Base-by-base conservation (phyloP, 2,888 invertebrate genomes). In the Cephonodes hylas region DNA sequence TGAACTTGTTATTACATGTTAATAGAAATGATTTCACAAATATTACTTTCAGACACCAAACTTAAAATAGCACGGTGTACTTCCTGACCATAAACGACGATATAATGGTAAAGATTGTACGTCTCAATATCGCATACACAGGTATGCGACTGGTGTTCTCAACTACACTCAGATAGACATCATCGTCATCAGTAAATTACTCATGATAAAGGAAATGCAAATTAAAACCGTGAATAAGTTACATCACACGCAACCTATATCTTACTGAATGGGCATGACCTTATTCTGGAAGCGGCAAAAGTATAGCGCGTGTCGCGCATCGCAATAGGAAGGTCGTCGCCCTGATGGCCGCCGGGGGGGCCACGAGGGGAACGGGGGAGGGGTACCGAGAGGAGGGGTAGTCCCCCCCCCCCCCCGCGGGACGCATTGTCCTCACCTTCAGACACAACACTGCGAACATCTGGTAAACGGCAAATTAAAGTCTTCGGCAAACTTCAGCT, bases 281-380 rank as follows among this genome's bases (percentile, higher is more conserved):
- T 83, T 83, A 89, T 88, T 88, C 84, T 73, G 79, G 65, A 67
- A 77, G 76, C 84, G 84, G 85, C 83, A 87, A 86, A 85, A 87
- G 81, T 80, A 81, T 75, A 71, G 83, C 76, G 84, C 85, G 86
- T 84, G 85, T 77, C 75, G 72, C 71, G 89, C 84, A 88, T 89
- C 78, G 82, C 80, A 89, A 88, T 87, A 81, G 78, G 85, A 87
- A 86, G 89, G 88, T 89, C 88, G 81, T 77, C 81, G 85, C 79
- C 74, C 82, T 75, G 70, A 72, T 68, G 62, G 67, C 61, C 67
- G 42, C 63, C 60, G 57, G 22, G 57, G 44, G 57, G 58, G 42
- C 8, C 42, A n/a, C 45, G 64, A 61, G 53, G 58, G 42, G 57
- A 44, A 2, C 45, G 22, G 60, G 57, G 59, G 58, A 63, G 67